Base-by-base conservation (phyloP, 2,113 vertebrate species). In the Chascanopsetta lugubris region DNA sequence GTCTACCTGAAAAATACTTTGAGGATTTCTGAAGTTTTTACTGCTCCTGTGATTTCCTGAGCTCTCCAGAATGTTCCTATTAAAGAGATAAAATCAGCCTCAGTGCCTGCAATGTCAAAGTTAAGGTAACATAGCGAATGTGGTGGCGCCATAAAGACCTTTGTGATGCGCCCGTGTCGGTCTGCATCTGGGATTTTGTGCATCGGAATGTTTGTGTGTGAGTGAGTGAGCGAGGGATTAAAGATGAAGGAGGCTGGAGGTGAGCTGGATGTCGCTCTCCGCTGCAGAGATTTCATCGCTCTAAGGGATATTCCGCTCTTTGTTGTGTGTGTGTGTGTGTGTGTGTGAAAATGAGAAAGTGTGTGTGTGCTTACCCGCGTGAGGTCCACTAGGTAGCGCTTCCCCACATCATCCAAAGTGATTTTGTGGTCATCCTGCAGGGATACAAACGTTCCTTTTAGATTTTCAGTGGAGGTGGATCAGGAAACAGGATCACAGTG, bases 381-480 rank as follows among this genome's bases (percentile, higher is more conserved):
- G 59, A 95, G 87, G 48, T 97, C 94, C 81, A 96, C 91, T 74
- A 92, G 93, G 68, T 98, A 97, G 64, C 95, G 96, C 36, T 85
- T 89, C 34, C 90, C 91, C 85, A 97, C 47, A 67, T 98, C 96
- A 21, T 95, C 95, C 75, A 93, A 57, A 48, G 93, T 86, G 38
- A 98, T 84, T 77, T 90, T 95, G 87, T 97, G 96, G 71, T 98
- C 95, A 5, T 98, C 95, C 96, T 98, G 85, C 32, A 80, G 47
- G 29, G 47, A 85, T 17, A 53, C 55, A 79, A 62, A 47, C 3
- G 1, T 7, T 22, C 1, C 0, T 3, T 20, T 69, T 54, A 9
- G 21, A 58, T 45, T 60, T 45, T 51, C 15, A 20, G 7, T 17
- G 25, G 21, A 32, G 27, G 12, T 38, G 26, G 34, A 49, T 21